Evolutionary conservation across 2,888 invertebrate genomes (phyloP).

Genomic region (Erebia ligea): DNA sequence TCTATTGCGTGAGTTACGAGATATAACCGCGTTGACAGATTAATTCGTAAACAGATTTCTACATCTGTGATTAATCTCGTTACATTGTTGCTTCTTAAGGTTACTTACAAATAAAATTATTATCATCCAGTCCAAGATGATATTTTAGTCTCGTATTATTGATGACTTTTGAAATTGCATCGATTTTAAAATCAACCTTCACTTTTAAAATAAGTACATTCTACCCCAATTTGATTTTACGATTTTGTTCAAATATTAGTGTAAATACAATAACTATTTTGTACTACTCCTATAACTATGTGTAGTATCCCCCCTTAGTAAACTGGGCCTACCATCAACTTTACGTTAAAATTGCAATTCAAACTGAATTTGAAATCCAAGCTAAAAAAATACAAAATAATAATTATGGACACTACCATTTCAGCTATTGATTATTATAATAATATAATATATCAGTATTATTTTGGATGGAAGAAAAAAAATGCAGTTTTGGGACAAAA

Average conservation of each 20-base stretch:
- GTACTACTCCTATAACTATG: constrained; percentile 5
- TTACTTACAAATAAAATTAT: not conserved
- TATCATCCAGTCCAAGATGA: not conserved
- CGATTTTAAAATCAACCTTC: constrained; percentile 22
- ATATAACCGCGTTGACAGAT: constrained; percentile 1
- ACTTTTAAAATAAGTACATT: constrained; percentile 7
- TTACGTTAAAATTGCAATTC: not conserved
- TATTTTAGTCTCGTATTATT: not conserved
- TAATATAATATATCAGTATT: too few relatives aligned
- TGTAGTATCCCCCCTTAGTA: constrained; percentile 14
- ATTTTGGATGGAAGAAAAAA: not conserved
- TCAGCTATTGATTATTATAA: too few relatives aligned
- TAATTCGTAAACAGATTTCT: not conserved
- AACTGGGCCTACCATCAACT: not conserved
- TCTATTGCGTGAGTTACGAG: not conserved
- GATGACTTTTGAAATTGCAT: constrained; percentile 33
- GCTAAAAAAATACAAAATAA: not conserved
- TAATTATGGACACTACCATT: too few relatives aligned
- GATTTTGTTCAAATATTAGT: constrained; percentile 14
- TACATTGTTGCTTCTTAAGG: not conserved
- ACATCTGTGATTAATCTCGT: not conserved
- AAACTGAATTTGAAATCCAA: not conserved
- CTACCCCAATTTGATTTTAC: constrained; percentile 9
- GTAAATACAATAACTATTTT: constrained; percentile 19
- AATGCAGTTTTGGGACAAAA: not conserved